Evolutionary conservation across 1,140 invertebrate genomes (phyloP).

Genomic region (Atta texana): DNA sequence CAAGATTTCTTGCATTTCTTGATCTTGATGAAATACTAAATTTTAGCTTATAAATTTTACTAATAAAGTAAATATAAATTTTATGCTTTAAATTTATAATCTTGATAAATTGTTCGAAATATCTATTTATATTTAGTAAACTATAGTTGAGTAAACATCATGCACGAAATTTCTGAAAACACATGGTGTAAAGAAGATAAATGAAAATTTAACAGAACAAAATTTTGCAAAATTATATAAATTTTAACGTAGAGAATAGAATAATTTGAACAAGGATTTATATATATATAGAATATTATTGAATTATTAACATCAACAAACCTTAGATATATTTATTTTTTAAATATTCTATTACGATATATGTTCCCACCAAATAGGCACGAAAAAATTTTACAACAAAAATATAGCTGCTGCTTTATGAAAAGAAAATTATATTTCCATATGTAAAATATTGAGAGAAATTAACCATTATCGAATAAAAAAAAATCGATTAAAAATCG

Average conservation of each 20-base stretch:
- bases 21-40: no score
- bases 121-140: not conserved
- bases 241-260: no score
- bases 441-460: not conserved
- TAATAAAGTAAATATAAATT: no score
- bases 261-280: no score
- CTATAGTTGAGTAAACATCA: not conserved
- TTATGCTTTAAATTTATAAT: not conserved
- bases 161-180: not conserved
- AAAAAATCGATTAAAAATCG: not conserved
- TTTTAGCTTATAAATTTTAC: no score
- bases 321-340: not conserved
- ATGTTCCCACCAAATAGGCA: not conserved
- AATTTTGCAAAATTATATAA: not conserved
- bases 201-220: slow-evolving; percentile 32
- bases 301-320: not conserved
- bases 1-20: no score
- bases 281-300: not conserved
- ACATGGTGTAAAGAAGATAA: not conserved
- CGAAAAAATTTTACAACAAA: not conserved
- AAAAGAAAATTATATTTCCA: not conserved
- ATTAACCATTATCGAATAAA: not conserved
- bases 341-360: not conserved
- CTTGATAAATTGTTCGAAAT: not conserved
- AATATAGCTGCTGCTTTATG: not conserved